phyloP scores from a whole-genome alignment of 2,888 invertebrate genomes.

The Melanargia galathea region DNA sequence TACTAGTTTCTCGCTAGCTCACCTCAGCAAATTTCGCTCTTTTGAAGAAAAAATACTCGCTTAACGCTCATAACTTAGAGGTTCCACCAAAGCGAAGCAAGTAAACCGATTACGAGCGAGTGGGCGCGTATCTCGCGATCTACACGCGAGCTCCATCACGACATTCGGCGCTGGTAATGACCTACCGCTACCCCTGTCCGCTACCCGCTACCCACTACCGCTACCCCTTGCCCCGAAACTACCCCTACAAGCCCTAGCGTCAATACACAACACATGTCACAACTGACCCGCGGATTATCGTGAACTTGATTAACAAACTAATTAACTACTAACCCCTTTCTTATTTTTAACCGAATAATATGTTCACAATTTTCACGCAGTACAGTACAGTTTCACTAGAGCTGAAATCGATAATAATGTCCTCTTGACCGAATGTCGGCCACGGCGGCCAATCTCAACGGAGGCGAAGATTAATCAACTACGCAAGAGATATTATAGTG shows the following conservation, averaged over 20 bases:
- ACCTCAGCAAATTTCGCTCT: neutral
- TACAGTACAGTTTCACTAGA: no score
- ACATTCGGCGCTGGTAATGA: conserved; percentile 62
- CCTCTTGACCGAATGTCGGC: no score
- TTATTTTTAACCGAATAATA: neutral
- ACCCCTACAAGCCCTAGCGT: neutral
- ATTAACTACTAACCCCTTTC: conserved; percentile 12
- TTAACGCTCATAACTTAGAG: conserved; percentile 36
- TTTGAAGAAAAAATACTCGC: neutral
- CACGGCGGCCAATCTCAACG: no score
- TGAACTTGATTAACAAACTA: conserved; percentile 22
- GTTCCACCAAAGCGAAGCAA: conserved; percentile 56
- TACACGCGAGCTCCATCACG: conserved; percentile 59
- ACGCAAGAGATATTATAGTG: no score
- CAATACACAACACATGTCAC: conserved; percentile 34
- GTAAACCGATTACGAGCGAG: conserved; percentile 74
- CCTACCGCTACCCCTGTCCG: conserved; percentile 43
- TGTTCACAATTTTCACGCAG: neutral
- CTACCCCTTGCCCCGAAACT: neutral
- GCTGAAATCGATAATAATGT: no score
- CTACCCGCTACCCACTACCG: conserved; percentile 14
- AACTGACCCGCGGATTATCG: conserved; percentile 34
- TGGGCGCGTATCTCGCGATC: conserved; percentile 65
- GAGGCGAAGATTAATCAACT: no score
- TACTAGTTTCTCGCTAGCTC: no score